A percentile compares a stretch with the other conserved stretches of the same genome.
phyloP scores from a whole-genome alignment of 2,113 vertebrate species.

The Myotis davidii region DNA sequence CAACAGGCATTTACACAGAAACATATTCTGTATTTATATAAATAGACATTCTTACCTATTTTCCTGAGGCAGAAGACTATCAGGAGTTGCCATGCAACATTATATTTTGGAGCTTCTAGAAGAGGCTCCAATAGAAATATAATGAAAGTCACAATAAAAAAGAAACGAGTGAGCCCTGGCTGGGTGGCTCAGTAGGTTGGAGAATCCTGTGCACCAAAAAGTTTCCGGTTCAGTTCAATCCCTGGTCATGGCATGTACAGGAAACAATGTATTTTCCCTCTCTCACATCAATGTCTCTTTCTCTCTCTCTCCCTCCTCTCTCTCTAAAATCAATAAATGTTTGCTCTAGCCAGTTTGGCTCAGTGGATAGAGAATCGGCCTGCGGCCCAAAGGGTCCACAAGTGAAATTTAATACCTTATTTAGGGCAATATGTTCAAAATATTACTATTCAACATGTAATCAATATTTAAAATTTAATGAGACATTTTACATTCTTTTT shows the following conservation, averaged over 20 bases:
- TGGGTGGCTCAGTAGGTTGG: neutral
- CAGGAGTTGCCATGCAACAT: neutral
- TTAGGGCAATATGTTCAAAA: neutral
- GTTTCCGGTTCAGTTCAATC: neutral
- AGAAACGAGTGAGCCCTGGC: neutral
- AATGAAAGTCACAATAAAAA: neutral
- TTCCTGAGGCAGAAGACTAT: conserved; percentile 1
- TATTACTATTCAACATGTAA: neutral
- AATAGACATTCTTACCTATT: neutral
- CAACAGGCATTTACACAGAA: neutral
- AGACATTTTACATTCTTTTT: neutral
- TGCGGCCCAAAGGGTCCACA: neutral
- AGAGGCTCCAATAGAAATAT: neutral
- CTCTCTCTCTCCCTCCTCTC: neutral
- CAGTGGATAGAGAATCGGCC: neutral
- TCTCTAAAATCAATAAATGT: neutral
- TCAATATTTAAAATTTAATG: neutral
- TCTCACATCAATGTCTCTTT: neutral
- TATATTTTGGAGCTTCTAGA: neutral
- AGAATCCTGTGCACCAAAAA: neutral
- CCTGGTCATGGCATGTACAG: neutral
- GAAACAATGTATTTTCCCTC: neutral
- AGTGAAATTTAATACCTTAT: neutral
- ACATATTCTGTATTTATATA: neutral
- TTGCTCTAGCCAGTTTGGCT: neutral